Evolutionary conservation across 2,888 invertebrate genomes (phyloP), one percentile per base, ranked within the genome.

Genomic region (Lithophane leautieri): DNA sequence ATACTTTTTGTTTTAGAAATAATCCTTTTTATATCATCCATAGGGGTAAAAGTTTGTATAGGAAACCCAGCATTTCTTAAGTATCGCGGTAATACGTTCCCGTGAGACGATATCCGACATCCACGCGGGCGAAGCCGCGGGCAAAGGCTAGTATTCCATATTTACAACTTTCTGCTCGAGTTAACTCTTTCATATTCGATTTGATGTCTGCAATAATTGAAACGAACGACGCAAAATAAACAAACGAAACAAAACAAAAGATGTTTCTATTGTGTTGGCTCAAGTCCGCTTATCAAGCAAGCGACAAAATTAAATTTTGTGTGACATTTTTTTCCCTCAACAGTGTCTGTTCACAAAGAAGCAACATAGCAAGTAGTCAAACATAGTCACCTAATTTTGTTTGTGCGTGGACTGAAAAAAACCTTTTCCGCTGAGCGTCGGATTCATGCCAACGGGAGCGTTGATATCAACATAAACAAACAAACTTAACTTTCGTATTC

Each of bases 391-490:
- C 73, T 83, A 78, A 83, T 84, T 82, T 76, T 76, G 78, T 86
- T 82, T 77, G 72, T 70, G 71, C 65, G 68, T 79, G 70, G n/a
- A 78, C 73, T 73, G 79, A 79, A 81, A 78, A 66, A 79, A 81
- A 75, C 63, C 69, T 70, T 86, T 86, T 77, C 52, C 73, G 72
- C 78, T 82, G 47, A 71, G 61, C 62, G 70, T 79, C 66, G 80
- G 74, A 76, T 76, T 73, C 73, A 63, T 85, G 87, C 83, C 87
- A 83, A 77, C 79, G 74, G 66, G 78, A 58, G 68, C 73, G 58
- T 58, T 82, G 80, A 83, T 83, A 80, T 94, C 92, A 93, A 88
- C 94, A 94, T 94, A 94, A 91, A 92, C 91, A 94, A 94, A 94
- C 93, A 91, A 88, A 88, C 87, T 86, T 91, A 91, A 94, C 92